Conservation (phyloP, 2,888 invertebrate species). For the Yponomeuta evonymella region DNA sequence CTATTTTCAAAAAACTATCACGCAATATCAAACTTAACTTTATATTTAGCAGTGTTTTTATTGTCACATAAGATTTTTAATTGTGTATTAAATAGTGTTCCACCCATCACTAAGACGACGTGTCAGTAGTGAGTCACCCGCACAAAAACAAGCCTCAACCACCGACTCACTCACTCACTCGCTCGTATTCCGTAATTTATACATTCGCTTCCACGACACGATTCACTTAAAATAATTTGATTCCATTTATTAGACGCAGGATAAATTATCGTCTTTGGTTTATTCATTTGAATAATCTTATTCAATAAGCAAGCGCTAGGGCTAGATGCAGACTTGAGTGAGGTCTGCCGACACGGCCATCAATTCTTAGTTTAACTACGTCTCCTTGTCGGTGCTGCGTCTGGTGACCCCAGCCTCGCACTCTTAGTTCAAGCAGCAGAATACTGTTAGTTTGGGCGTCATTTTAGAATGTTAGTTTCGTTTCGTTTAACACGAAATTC, state of each 20-base stretch:
- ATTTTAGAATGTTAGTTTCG: too few relatives aligned
- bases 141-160: neutral
- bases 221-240: constrained; percentile 1
- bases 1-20: too few relatives aligned
- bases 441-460: too few relatives aligned
- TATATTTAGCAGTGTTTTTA: too few relatives aligned
- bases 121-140: neutral
- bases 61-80: too few relatives aligned
- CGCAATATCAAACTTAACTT: too few relatives aligned
- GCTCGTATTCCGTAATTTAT: neutral
- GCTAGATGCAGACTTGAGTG: neutral
- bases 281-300: constrained; percentile 4
- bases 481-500: too few relatives aligned
- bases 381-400: neutral
- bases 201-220: neutral
- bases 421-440: neutral
- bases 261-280: constrained; percentile 2
- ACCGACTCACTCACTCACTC: neutral
- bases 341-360: neutral
- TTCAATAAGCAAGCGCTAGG: neutral
- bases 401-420: neutral
- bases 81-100: too few relatives aligned
- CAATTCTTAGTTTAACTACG: neutral
- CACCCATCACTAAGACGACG: too few relatives aligned
- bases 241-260: neutral